These are phyloP conservation scores for Falco peregrinus DNA, from an alignment of 2,797 vertebrate species.

Conservation along the genomic window DNA sequence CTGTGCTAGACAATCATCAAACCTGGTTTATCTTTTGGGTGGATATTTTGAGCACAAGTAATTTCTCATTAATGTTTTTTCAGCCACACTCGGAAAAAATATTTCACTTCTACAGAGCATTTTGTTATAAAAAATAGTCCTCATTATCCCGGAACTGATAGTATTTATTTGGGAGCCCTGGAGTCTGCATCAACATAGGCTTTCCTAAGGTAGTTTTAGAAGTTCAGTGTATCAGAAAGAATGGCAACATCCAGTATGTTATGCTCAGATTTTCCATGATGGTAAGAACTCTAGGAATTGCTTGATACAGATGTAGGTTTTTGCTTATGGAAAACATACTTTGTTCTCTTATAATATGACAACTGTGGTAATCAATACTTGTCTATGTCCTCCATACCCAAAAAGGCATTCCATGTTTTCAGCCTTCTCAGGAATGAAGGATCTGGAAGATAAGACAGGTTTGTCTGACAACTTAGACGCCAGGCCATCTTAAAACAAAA, in stretches of 20 bases:
- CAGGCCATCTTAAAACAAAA: background rate
- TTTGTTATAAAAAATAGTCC: background rate
- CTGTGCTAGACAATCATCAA: background rate
- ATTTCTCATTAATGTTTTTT: background rate
- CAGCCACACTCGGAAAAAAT: background rate
- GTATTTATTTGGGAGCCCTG: background rate
- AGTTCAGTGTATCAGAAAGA: background rate
- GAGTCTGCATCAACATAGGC: background rate
- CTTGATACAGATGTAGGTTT: background rate
- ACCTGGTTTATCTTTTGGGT: background rate
- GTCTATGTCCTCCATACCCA: background rate
- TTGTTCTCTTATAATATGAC: background rate
- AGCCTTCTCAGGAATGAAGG: background rate
- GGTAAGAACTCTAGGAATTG: background rate
- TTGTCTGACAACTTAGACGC: background rate
- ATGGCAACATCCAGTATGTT: background rate
- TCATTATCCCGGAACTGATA: background rate
- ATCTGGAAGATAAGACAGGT: background rate
- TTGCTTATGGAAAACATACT: background rate
- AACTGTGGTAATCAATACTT: background rate
- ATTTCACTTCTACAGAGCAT: background rate
- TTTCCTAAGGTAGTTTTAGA: background rate
- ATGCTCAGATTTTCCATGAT: background rate
- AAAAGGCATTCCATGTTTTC: background rate
- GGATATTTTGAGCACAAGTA: background rate